Conservation (phyloP, 2,113 vertebrate genomes). For the Bubo blakistoni region DNA sequence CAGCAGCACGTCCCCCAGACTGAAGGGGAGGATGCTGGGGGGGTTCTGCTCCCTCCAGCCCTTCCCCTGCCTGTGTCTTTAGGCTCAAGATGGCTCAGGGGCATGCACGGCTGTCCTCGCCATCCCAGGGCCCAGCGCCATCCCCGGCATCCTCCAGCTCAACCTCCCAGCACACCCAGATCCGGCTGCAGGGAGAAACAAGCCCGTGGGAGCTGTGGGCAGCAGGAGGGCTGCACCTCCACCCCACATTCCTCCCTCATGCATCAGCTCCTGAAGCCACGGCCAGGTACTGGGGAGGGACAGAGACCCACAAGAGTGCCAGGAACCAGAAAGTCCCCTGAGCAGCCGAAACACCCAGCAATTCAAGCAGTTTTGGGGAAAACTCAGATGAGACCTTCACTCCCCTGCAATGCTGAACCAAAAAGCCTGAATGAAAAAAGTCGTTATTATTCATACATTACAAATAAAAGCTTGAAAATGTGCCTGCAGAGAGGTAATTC, state of each 20-base stretch:
- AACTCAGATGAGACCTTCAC: not conserved
- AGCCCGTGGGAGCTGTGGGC: not conserved
- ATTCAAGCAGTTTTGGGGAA: not conserved
- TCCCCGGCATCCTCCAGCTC: not conserved
- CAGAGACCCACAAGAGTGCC: fast-evolving
- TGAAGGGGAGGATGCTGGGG: not conserved
- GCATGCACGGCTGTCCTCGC: not conserved
- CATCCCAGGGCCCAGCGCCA: fast-evolving
- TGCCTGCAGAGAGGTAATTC: not conserved
- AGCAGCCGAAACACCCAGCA: not conserved
- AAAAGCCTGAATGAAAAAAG: not conserved
- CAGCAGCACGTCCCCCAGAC: fast-evolving
- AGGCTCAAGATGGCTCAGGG: not conserved
- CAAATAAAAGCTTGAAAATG: not conserved
- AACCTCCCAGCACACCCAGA: fast-evolving
- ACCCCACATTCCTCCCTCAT: not conserved
- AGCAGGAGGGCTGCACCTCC: not conserved
- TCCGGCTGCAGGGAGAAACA: fast-evolving
- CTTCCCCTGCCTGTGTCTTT: fast-evolving
- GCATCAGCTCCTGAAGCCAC: not conserved
- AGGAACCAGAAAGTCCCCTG: not conserved
- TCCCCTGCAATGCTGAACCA: not conserved
- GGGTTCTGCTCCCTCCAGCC: not conserved
- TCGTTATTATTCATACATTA: not conserved
- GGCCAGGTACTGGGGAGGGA: not conserved